phyloP scores from a whole-genome alignment of 37 sponge, comb jelly and placozoan species.

The Tethya wilhelma region DNA sequence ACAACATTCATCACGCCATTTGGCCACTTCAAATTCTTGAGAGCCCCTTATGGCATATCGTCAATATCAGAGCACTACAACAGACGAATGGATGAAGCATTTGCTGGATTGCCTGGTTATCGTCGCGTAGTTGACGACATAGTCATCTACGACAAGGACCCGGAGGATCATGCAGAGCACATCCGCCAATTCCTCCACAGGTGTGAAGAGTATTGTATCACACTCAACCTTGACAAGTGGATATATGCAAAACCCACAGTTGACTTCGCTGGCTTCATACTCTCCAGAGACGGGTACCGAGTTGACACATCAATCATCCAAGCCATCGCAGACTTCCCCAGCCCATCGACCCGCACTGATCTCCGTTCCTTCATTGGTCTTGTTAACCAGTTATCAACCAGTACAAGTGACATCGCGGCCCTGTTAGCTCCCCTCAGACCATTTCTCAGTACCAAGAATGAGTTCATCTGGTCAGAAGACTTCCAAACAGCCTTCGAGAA shows the following conservation, averaged over 20 bases:
- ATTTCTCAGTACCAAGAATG: constrained; percentile 44
- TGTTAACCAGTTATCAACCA: constrained; percentile 32
- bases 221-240: constrained; percentile 44
- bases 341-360: constrained; percentile 36
- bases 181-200: constrained; percentile 38
- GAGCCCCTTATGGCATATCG: constrained; percentile 36
- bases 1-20: too few species aligned
- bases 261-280: constrained; percentile 25
- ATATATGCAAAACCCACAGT: not conserved
- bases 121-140: constrained; percentile 34
- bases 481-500: constrained; percentile 27
- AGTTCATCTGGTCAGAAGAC: constrained; percentile 34
- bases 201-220: constrained; percentile 19
- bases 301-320: constrained; percentile 26
- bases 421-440: constrained; percentile 21
- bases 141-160: constrained; percentile 27
- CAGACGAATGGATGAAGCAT: constrained; percentile 31
- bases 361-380: constrained; percentile 43
- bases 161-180: constrained; percentile 13
- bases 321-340: constrained; percentile 31
- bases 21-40: constrained; percentile 33
- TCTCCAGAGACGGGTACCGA: constrained; percentile 10
- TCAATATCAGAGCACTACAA: constrained; percentile 53
- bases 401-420: not conserved
- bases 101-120: constrained; percentile 26